phyloP scores from a whole-genome alignment of 2,797 vertebrate genomes.

The Myotis planiceps region DNA sequence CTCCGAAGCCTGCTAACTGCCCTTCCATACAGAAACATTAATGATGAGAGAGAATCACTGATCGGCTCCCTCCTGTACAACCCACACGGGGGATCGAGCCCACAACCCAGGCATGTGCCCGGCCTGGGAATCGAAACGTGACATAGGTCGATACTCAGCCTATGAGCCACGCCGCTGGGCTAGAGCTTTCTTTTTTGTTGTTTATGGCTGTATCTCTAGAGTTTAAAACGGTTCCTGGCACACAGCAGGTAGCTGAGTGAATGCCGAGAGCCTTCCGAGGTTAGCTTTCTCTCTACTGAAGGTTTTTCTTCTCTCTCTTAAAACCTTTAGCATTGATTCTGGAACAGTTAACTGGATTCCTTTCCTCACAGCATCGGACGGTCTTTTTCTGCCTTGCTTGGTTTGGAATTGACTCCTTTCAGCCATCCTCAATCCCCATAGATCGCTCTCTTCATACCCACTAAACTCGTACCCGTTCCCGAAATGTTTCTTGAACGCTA shows the following conservation, averaged over 20 bases:
- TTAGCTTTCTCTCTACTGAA: not conserved
- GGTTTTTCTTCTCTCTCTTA: not conserved
- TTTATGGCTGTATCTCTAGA: not conserved
- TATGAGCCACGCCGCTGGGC: no score
- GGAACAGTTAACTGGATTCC: not conserved
- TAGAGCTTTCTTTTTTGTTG: not conserved
- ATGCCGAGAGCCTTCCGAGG: not conserved
- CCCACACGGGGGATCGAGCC: no score
- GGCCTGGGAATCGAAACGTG: no score
- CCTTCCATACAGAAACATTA: not conserved
- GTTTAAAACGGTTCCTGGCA: not conserved
- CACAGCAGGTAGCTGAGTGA: not conserved
- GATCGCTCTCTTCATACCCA: not conserved
- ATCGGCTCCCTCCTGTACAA: no score
- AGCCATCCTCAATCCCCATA: not conserved
- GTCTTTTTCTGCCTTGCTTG: not conserved
- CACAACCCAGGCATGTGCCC: no score
- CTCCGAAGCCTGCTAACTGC: not conserved
- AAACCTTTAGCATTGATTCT: not conserved
- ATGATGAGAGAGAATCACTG: no score
- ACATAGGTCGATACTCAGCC: no score
- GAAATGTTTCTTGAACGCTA: not conserved
- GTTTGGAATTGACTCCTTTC: constrained; percentile 2
- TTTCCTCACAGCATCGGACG: not conserved
- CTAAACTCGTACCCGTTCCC: not conserved